Conservation (phyloP, 2,888 invertebrate species). For the Hofmannophila pseudospretella region DNA sequence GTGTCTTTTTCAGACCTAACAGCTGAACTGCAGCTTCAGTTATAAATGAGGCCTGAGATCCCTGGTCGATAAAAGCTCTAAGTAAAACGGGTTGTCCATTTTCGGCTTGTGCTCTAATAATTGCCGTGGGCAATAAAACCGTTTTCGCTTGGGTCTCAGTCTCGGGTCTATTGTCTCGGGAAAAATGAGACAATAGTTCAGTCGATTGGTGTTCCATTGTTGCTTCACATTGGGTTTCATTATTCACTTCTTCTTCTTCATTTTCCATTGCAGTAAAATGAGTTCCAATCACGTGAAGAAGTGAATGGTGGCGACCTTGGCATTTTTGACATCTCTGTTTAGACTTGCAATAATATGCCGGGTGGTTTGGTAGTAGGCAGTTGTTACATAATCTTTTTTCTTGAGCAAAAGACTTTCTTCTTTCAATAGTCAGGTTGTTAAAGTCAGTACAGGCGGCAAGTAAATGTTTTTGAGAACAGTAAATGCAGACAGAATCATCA, state of each 20-base stretch:
- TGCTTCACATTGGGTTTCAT: too few species aligned
- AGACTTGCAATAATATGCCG: not conserved
- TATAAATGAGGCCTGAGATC: conserved; percentile 7
- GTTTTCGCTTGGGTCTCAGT: too few species aligned
- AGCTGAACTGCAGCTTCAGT: conserved; percentile 3
- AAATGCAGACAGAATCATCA: conserved; percentile 1
- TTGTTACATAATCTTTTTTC: conserved; percentile 2
- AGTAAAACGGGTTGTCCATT: not conserved
- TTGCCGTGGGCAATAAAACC: conserved; percentile 5
- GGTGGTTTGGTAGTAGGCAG: not conserved
- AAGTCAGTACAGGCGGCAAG: conserved; percentile 1
- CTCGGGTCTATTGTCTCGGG: too few species aligned
- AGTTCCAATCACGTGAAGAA: too few species aligned
- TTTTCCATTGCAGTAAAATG: not conserved
- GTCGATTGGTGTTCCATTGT: too few species aligned
- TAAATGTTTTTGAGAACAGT: conserved; percentile 1
- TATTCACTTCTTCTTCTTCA: too few species aligned
- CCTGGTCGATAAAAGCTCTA: conserved; percentile 11
- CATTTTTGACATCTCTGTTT: not conserved
- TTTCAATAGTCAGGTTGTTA: not conserved
- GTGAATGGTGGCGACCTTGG: conserved; percentile 1
- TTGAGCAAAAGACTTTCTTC: conserved; percentile 2
- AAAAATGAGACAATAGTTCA: too few species aligned
- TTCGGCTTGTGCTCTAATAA: conserved; percentile 1
- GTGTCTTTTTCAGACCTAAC: not conserved